Percentiles rank a stretch among this genome's conserved stretches.
phyloP scores from a whole-genome alignment of 2,797 vertebrate genomes.

The Myiothlypis chrysogaster region DNA sequence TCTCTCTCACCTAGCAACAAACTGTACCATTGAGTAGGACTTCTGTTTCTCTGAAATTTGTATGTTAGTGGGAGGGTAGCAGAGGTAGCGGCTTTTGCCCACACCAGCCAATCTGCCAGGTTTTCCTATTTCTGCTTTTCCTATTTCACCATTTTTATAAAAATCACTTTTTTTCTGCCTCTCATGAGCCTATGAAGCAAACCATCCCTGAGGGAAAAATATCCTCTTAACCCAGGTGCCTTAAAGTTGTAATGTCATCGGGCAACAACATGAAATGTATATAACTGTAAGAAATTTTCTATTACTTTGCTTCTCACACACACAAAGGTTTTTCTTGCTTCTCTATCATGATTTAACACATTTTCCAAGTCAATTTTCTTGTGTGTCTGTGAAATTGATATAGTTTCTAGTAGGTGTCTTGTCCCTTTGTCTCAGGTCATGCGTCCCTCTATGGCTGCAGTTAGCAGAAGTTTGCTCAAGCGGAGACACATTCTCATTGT shows the following conservation, averaged over 20 bases:
- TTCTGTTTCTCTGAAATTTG: not conserved
- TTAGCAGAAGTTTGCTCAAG: not conserved
- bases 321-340: not conserved
- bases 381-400: not conserved
- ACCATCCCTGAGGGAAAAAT: not conserved
- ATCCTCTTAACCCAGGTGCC: not conserved
- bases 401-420: not conserved
- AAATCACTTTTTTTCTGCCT: fast-evolving
- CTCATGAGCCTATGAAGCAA: not conserved
- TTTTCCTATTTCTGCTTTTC: not conserved
- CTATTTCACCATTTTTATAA: not conserved
- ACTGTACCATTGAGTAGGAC: fast-evolving
- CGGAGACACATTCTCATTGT: not conserved
- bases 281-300: not conserved
- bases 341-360: not conserved
- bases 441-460: not conserved
- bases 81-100: not conserved
- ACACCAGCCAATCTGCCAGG: not conserved
- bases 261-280: fast-evolving
- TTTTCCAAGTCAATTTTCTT: not conserved
- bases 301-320: not conserved
- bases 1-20: not conserved
- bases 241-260: not conserved
- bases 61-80: not conserved
- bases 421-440: not conserved